Evolutionary conservation across 2,888 invertebrate species (phyloP).

Genomic region (Chymomyza amoena): DNA sequence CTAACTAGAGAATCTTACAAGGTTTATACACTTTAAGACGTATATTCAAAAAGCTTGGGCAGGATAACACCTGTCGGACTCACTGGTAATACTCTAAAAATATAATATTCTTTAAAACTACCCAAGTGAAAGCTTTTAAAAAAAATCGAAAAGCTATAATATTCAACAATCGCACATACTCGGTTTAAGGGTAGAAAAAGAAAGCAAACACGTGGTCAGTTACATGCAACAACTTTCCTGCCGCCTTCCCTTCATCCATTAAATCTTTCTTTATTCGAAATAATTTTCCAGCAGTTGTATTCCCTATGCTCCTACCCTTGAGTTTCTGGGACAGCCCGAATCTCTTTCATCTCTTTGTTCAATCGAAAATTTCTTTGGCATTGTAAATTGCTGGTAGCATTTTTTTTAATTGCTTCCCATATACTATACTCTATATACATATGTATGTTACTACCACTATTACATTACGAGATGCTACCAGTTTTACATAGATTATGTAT

Average conservation of each 20-base stretch:
- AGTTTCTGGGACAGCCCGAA: neutral
- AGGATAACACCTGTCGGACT: too few species aligned
- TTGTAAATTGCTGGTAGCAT: neutral
- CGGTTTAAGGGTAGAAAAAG: neutral
- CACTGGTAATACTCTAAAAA: too few species aligned
- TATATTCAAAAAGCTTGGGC: too few species aligned
- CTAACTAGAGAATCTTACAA: too few species aligned
- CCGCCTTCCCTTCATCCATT: neutral
- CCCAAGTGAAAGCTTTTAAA: too few species aligned
- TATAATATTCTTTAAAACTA: too few species aligned
- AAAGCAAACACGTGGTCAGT: neutral
- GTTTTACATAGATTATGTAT: neutral
- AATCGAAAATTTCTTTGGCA: neutral
- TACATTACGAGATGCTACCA: neutral
- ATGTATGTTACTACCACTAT: neutral
- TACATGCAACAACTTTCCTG: neutral
- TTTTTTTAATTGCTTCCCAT: neutral
- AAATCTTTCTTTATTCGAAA: slow-evolving; percentile 20
- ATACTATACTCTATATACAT: too few species aligned
- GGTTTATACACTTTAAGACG: too few species aligned
- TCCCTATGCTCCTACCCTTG: slow-evolving; percentile 1
- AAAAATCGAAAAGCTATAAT: too few species aligned
- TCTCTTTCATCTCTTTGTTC: neutral
- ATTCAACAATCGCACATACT: neutral
- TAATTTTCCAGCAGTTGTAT: slow-evolving; percentile 53